Base-by-base conservation (phyloP, 2,888 invertebrate species). In the Lasioglossum calceatum region DNA sequence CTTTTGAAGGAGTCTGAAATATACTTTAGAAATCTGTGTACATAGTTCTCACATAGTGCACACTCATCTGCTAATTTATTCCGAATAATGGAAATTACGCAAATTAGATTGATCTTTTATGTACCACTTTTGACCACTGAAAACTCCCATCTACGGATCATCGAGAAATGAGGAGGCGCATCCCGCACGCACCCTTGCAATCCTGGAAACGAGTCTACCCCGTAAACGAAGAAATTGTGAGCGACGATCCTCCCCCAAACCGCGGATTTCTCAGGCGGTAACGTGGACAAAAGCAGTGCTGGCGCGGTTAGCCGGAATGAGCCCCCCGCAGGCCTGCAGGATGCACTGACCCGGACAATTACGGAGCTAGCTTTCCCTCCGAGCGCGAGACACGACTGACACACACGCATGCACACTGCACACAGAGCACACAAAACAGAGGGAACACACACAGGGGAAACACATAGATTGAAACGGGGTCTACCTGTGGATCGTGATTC, bases 401-500 rank as follows among this genome's bases (percentile, higher is more conserved):
- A 39, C 67, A 70, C 67, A 67, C 36, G 23, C 67, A 10, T 27
- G 27, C 27, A 27, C 27, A 27, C 27, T 39, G 19, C 67, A 23
- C 16, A 16, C 32, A 27, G 32, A 32, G 10, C 3, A 12, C 42
- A 12, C 12, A 44, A 44, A 58, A 58, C n/a, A n/a, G 32, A 64
- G 2, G 5, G 32, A 36, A 36, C 67, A 67, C 23, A 67, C 67
- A 27, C 27, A 27, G 27, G 27, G 27, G 27, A 27, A 27, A 27
- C 27, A 27, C 36, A 36, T 23, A 54, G 72, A 81, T 84, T 50
- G 71, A 81, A 85, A 81, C 50, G 64, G 82, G 23, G 85, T 90
- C 91, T 93, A 94, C 94, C 94, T 94, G 93, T 94, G 93, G 92
- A 94, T 90, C 88, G 92, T 88, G 91, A 90, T 88, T 54, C 94